Evolutionary conservation across 1,140 invertebrate genomes (phyloP).

Genomic region (Drosophila mayri): DNA sequence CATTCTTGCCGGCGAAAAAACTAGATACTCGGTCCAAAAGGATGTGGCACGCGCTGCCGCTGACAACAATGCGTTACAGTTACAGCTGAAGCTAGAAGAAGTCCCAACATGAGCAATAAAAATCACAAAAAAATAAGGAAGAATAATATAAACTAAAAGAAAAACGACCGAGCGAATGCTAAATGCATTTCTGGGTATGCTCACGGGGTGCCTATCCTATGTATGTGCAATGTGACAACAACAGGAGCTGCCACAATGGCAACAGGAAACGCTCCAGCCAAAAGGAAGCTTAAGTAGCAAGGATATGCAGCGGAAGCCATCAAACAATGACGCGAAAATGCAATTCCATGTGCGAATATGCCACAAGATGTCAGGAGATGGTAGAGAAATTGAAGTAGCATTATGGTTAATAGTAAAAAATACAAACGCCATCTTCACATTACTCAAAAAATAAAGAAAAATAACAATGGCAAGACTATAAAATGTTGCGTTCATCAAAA

Average conservation of each 20-base stretch:
- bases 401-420: conserved; percentile 46
- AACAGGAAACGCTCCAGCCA: conserved; percentile 61
- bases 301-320: conserved; percentile 72
- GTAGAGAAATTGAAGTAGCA: conserved; percentile 2
- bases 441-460: conserved; percentile 24
- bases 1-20: conserved; percentile 63
- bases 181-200: conserved; percentile 52
- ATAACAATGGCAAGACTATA: conserved; percentile 5
- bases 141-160: conserved; percentile 20
- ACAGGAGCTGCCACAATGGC: conserved; percentile 39
- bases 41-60: conserved; percentile 51
- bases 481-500: conserved; percentile 6
- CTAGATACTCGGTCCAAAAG: conserved; percentile 27
- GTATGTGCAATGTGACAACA: conserved; percentile 32
- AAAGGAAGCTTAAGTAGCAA: conserved; percentile 69
- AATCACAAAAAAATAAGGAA: conserved; percentile 12
- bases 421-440: conserved; percentile 22
- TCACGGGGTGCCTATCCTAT: not conserved
- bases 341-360: conserved; percentile 49
- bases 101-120: conserved; percentile 41
- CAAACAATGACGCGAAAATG: conserved; percentile 71
- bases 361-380: conserved; percentile 36
- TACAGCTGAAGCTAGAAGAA: conserved; percentile 19
- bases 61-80: conserved; percentile 78
- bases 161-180: conserved; percentile 46